A percentile compares a stretch with the other conserved stretches of the same genome.
phyloP scores from a whole-genome alignment of 2,797 vertebrate genomes.

The Microhierax caerulescens region DNA sequence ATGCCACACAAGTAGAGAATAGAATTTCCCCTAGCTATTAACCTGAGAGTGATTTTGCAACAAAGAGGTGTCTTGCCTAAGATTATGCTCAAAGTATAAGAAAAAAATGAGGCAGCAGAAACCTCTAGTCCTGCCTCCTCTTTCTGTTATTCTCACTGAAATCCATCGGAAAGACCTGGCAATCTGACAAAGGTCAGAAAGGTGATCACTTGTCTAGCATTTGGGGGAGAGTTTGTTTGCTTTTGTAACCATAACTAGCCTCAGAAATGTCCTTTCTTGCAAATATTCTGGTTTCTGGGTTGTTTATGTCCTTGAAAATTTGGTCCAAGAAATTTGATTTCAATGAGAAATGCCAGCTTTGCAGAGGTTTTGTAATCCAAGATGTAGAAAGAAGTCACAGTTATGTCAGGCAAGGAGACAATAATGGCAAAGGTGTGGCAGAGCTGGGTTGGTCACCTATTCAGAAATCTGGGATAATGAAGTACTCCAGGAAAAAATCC shows the following conservation, averaged over 20 bases:
- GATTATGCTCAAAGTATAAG: background rate
- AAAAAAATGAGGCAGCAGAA: background rate
- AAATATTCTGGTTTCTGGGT: background rate
- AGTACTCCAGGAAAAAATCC: background rate
- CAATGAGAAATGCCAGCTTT: background rate
- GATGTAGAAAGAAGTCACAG: background rate
- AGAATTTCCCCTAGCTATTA: background rate
- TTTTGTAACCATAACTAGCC: background rate
- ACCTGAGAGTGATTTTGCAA: background rate
- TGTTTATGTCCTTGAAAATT: background rate
- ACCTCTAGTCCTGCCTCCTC: background rate
- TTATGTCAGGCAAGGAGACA: background rate
- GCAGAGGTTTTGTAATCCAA: background rate
- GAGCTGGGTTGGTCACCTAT: background rate
- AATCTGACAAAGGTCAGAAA: background rate
- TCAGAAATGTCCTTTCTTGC: background rate
- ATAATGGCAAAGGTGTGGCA: background rate
- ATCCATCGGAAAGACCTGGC: background rate
- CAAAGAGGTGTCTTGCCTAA: background rate
- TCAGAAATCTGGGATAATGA: background rate
- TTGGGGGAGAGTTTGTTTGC: background rate
- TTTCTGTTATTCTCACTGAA: background rate
- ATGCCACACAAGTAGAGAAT: background rate
- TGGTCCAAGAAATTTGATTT: background rate
- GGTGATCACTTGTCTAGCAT: background rate